These are phyloP conservation scores for Tachyglossus aculeatus DNA, from an alignment of 2,797 vertebrate genomes.

Conservation along the genomic window DNA sequence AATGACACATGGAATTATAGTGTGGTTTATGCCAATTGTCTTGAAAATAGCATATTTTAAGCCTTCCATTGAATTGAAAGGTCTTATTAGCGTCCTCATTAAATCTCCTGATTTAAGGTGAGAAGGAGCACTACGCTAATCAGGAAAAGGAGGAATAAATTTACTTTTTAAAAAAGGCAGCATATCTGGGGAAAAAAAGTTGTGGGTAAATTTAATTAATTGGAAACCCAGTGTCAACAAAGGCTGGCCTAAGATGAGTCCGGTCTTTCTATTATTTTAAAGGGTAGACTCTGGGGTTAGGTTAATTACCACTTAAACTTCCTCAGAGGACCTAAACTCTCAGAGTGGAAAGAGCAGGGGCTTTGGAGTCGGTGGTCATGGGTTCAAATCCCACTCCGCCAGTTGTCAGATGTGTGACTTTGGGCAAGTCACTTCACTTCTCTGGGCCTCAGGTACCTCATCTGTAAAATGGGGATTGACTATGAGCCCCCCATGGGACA, in stretches of 20 bases:
- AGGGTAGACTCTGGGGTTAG: constrained; percentile 42
- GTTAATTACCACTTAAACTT: constrained; percentile 61
- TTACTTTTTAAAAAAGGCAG: constrained; percentile 27
- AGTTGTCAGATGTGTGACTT: no score
- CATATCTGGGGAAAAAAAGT: constrained; percentile 57
- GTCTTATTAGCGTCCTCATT: constrained; percentile 62
- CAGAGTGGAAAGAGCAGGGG: no score
- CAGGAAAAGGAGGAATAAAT: constrained; percentile 49
- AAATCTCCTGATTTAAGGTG: constrained; percentile 45
- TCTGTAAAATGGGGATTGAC: no score
- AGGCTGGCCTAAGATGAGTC: constrained; percentile 41
- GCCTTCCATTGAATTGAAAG: constrained; percentile 57
- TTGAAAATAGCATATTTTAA: constrained; percentile 57
- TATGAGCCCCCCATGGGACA: no score
- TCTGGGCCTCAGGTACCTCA: no score
- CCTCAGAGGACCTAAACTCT: constrained; percentile 4
- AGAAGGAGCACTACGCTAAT: constrained; percentile 6
- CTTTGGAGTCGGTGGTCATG: no score
- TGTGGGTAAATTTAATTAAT: constrained; percentile 67
- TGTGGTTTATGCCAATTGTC: constrained; percentile 56
- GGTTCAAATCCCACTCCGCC: no score
- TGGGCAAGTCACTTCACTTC: no score
- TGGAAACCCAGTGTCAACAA: constrained; percentile 52
- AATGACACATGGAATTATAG: constrained; percentile 58
- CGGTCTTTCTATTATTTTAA: constrained; percentile 48